Percentiles rank a stretch among this genome's conserved stretches.
These are phyloP conservation scores for Anthrax anthrax DNA, from an alignment of 2,888 invertebrate species.

Conservation along the genomic window DNA sequence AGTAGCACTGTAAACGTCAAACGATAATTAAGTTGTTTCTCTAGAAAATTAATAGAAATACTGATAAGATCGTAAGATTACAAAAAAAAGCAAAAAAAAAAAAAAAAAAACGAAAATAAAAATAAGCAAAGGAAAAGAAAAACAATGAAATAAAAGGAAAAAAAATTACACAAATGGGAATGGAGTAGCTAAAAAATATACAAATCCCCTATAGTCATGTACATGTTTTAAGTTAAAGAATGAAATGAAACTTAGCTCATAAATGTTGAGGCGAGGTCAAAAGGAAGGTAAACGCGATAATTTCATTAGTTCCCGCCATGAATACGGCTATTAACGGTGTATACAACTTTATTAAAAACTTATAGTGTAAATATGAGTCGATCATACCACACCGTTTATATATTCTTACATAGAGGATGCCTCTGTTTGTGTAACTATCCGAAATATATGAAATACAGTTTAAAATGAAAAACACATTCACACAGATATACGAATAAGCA, in stretches of 20 bases:
- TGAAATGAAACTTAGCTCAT: background rate
- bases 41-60: slow-evolving; percentile 5
- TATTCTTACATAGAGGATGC: too few species aligned
- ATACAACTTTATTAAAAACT: too few species aligned
- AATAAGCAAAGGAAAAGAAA: background rate
- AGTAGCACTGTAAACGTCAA: slow-evolving; percentile 5
- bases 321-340: background rate
- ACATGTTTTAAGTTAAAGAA: too few species aligned
- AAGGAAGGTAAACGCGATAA: slow-evolving; percentile 2
- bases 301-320: slow-evolving; percentile 4
- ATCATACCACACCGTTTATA: too few species aligned
- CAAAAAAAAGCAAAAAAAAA: background rate
- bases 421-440: too few species aligned
- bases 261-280: background rate
- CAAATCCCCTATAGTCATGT: too few species aligned
- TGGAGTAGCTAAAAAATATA: background rate
- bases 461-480: too few species aligned
- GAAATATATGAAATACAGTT: too few species aligned
- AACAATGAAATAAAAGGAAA: background rate
- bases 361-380: too few species aligned
- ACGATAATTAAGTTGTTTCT: slow-evolving; percentile 8
- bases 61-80: slow-evolving; percentile 2
- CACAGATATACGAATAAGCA: too few species aligned
- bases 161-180: background rate
- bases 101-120: too few species aligned